Evolutionary conservation across 2,888 invertebrate species (phyloP).

Genomic region (Tupiocoris notatus): DNA sequence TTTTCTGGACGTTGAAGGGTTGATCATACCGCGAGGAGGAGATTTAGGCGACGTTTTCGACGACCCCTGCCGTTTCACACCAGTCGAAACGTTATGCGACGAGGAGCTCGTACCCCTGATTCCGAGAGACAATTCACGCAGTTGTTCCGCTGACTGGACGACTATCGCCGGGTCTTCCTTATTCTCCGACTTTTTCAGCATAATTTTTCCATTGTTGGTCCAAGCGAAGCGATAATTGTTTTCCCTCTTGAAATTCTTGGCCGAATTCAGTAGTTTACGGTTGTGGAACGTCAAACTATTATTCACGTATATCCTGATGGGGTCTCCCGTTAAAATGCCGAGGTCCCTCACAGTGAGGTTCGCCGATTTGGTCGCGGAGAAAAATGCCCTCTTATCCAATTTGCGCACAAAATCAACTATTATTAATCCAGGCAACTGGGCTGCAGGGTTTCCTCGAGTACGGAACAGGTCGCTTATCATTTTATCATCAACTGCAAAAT

Average conservation of each 20-base stretch:
- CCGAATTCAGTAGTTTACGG: neutral
- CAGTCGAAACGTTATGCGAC: neutral
- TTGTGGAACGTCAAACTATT: neutral
- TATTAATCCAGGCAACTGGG: neutral
- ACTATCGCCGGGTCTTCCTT: neutral
- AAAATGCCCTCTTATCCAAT: neutral
- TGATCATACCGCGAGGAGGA: no score
- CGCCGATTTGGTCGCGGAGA: neutral
- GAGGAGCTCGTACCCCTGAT: no score
- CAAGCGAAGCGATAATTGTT: neutral
- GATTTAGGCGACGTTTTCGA: neutral
- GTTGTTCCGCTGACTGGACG: neutral
- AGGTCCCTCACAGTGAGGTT: neutral
- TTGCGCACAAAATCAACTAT: conserved; percentile 1
- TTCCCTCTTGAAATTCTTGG: neutral
- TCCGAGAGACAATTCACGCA: neutral
- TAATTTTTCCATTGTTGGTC: neutral
- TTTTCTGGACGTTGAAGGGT: no score
- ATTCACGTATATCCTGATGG: neutral
- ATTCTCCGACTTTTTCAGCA: conserved; percentile 1
- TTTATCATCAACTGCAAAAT: neutral
- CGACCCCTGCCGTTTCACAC: no score
- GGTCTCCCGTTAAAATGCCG: neutral
- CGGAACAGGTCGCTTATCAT: neutral
- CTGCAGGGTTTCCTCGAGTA: neutral